These are phyloP conservation scores for Pemphredon lugubris DNA, from an alignment of 2,888 invertebrate genomes.

Conservation along the genomic window DNA sequence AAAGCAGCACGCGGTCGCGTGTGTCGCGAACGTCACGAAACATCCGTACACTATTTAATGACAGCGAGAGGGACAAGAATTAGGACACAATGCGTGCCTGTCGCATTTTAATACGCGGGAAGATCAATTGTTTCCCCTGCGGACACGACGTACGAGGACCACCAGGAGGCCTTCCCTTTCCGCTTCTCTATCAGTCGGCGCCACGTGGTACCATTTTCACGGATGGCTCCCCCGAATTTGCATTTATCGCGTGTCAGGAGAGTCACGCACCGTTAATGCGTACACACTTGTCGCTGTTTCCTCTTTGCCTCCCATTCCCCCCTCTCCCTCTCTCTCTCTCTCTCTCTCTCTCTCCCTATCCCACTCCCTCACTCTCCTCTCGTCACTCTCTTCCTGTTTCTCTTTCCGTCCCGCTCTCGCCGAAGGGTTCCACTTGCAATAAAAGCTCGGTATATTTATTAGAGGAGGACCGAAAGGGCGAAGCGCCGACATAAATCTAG, in stretches of 20 bases:
- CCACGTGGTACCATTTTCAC: slow-evolving; percentile 72
- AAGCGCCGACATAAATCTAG: slow-evolving; percentile 56
- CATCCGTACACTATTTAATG: slow-evolving; percentile 38
- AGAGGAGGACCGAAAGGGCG: slow-evolving; percentile 37
- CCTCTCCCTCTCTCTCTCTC: background rate
- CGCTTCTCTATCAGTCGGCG: slow-evolving; percentile 45
- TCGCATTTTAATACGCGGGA: slow-evolving; percentile 46
- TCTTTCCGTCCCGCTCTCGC: background rate
- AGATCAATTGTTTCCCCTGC: slow-evolving; percentile 45
- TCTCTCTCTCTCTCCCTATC: slow-evolving; percentile 19
- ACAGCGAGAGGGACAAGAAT: slow-evolving; percentile 36
- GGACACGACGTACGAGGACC: slow-evolving; percentile 18
- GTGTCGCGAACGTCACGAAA: slow-evolving; percentile 29
- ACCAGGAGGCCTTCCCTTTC: slow-evolving; percentile 22
- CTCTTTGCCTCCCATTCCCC: slow-evolving; percentile 5
- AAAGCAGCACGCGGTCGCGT: slow-evolving; percentile 24
- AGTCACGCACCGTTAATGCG: slow-evolving; percentile 67
- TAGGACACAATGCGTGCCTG: slow-evolving; percentile 29
- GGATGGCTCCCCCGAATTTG: slow-evolving; percentile 67
- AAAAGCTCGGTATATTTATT: slow-evolving; percentile 56
- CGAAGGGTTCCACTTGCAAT: slow-evolving; percentile 25
- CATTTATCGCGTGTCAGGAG: slow-evolving; percentile 69
- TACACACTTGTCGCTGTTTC: slow-evolving; percentile 56
- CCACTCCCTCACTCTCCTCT: background rate
- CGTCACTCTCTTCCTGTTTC: too few species aligned